phyloP scores from a whole-genome alignment of 1,140 invertebrate genomes.

The Sitophilus oryzae region DNA sequence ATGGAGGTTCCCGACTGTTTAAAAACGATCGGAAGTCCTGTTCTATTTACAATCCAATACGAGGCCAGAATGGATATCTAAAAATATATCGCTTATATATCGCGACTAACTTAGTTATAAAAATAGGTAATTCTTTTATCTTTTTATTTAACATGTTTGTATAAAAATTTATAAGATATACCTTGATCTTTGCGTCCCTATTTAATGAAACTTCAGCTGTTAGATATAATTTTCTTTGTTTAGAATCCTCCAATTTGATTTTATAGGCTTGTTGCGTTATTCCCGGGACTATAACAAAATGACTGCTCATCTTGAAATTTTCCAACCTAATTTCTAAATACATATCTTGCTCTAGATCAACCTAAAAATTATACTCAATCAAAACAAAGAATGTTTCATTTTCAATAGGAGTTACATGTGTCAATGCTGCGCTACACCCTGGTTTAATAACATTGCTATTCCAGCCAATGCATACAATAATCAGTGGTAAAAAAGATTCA shows the following conservation, averaged over 20 bases:
- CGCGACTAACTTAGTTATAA: too few species aligned
- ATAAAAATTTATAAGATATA: too few species aligned
- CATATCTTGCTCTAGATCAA: conserved; percentile 64
- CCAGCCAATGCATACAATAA: conserved; percentile 56
- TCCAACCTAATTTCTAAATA: conserved; percentile 73
- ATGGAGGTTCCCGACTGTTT: conserved; percentile 75
- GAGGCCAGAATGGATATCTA: conserved; percentile 76
- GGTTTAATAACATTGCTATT: conserved; percentile 57
- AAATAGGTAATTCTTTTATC: too few species aligned
- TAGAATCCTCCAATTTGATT: conserved; percentile 63
- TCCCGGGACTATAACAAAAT: conserved; percentile 51
- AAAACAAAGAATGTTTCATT: too few species aligned
- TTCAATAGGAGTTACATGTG: conserved; percentile 30
- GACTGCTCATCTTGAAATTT: conserved; percentile 65
- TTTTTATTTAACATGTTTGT: too few species aligned
- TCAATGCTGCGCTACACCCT: conserved; percentile 32
- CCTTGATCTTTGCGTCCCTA: conserved; percentile 44
- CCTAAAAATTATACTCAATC: too few species aligned
- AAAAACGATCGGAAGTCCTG: conserved; percentile 90
- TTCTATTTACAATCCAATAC: conserved; percentile 95
- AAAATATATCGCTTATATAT: too few species aligned
- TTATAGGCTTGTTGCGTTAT: conserved; percentile 44
- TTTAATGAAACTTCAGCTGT: conserved; percentile 48
- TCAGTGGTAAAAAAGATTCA: conserved; percentile 71
- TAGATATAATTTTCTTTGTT: conserved; percentile 67